Conservation (phyloP, 2,888 invertebrate genomes). For the Oligia fasciuncula region DNA sequence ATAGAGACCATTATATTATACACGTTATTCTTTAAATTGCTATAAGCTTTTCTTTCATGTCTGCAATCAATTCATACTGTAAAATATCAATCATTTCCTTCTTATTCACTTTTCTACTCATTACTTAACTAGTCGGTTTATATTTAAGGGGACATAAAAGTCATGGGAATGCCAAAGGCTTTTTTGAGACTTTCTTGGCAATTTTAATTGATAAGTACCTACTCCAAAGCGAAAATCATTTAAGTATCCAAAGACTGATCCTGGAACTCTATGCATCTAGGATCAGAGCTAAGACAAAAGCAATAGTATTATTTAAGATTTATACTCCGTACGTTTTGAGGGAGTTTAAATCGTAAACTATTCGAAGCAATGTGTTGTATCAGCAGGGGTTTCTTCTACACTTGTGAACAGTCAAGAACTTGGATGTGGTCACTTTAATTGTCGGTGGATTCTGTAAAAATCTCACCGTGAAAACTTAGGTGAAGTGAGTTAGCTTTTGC, state of each 20-base stretch:
- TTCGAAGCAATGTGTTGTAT: constrained; percentile 8
- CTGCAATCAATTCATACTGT: constrained; percentile 6
- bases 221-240: constrained; percentile 46
- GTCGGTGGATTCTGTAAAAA: no score
- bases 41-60: constrained; percentile 1
- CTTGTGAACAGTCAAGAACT: neutral
- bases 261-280: constrained; percentile 23
- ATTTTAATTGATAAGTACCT: constrained; percentile 51
- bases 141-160: constrained; percentile 48
- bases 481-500: no score
- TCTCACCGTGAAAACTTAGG: no score
- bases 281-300: constrained; percentile 48
- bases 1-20: constrained; percentile 18
- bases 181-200: constrained; percentile 50
- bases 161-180: constrained; percentile 52
- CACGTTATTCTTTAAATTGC: constrained; percentile 5
- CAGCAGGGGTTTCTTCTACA: constrained; percentile 2
- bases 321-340: neutral
- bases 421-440: constrained; percentile 2
- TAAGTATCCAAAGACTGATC: constrained; percentile 51
- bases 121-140: constrained; percentile 54
- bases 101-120: constrained; percentile 38
- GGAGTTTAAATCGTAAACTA: constrained; percentile 4
- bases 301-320: constrained; percentile 35
- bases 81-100: constrained; percentile 27